These are phyloP conservation scores for Phalloptychus januarius DNA, from an alignment of 2,797 vertebrate genomes.

Conservation along the genomic window DNA sequence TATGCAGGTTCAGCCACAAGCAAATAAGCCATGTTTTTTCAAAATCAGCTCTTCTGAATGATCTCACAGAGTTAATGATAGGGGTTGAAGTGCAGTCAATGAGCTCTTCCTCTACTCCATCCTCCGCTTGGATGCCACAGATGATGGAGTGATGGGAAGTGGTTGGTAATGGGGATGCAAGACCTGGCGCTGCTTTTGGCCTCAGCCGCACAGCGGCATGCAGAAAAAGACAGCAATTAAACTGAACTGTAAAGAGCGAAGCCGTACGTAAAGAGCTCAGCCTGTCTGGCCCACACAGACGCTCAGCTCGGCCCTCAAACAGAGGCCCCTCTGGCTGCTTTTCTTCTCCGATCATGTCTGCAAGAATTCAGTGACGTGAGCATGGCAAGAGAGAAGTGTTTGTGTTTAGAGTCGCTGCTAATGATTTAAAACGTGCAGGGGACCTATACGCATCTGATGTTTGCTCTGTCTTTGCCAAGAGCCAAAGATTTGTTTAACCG, in stretches of 20 bases:
- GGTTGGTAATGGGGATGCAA: conserved; percentile 19
- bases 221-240: conserved; percentile 62
- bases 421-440: conserved; percentile 46
- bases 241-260: conserved; percentile 53
- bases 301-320: not conserved
- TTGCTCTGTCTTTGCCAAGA: conserved; percentile 15
- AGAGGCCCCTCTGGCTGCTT: conserved; percentile 22
- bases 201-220: conserved; percentile 55
- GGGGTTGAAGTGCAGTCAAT: conserved; percentile 37
- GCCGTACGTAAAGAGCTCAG: conserved; percentile 52
- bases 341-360: conserved; percentile 11
- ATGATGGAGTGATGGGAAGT: conserved; percentile 62
- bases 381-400: conserved; percentile 12
- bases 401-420: conserved; percentile 21
- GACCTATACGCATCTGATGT: conserved; percentile 5
- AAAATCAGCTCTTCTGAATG: conserved; percentile 55
- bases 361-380: conserved; percentile 22
- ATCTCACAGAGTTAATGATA: conserved; percentile 72
- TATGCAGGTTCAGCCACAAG: conserved; percentile 62
- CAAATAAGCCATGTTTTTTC: conserved; percentile 53
- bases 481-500: conserved; percentile 50
- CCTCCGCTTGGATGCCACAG: conserved; percentile 28
- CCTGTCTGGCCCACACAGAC: conserved; percentile 46
- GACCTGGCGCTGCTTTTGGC: conserved; percentile 37
- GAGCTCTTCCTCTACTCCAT: conserved; percentile 41